These are phyloP conservation scores for Nilaparvata lugens DNA, from an alignment of 1,140 invertebrate genomes.

Conservation along the genomic window DNA sequence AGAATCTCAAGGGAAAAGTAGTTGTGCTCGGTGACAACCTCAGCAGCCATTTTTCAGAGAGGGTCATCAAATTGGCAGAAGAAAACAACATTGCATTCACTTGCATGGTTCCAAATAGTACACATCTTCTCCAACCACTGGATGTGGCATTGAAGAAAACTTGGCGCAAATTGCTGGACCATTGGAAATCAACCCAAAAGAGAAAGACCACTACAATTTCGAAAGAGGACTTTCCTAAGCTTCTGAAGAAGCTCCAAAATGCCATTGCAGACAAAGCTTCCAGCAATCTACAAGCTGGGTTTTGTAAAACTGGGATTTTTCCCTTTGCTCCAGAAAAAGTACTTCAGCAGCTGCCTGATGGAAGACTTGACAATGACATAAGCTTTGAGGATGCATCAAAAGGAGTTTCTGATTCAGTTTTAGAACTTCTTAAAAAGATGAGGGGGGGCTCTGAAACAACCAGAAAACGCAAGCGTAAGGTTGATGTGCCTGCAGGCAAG, in stretches of 20 bases:
- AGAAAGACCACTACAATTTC: conserved; percentile 7
- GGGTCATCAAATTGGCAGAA: conserved; percentile 28
- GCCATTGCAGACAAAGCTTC: conserved; percentile 6
- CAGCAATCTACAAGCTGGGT: conserved; percentile 18
- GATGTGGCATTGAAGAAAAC: conserved; percentile 34
- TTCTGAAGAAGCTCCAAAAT: conserved; percentile 4
- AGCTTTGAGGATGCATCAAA: no score
- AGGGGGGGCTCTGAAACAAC: background rate
- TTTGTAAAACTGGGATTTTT: conserved; percentile 18
- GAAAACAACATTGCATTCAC: conserved; percentile 34
- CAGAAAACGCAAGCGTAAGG: conserved; percentile 5
- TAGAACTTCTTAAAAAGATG: no score
- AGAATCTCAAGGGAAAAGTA: conserved; percentile 6
- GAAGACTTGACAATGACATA: no score
- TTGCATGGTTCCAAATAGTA: conserved; percentile 35
- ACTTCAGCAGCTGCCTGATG: no score
- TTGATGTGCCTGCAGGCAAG: conserved; percentile 12
- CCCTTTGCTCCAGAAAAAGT: conserved; percentile 4
- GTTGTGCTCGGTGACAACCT: conserved; percentile 35
- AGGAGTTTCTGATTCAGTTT: no score
- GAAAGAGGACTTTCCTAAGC: conserved; percentile 12
- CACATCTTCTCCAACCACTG: conserved; percentile 36
- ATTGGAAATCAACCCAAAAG: conserved; percentile 31
- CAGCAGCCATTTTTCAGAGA: conserved; percentile 29
- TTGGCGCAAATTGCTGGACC: conserved; percentile 32